Evolutionary conservation across 64 coral and sea anemone genomes (phyloP), one percentile per base, ranked within the genome.

Genomic region (Montipora cactus): DNA sequence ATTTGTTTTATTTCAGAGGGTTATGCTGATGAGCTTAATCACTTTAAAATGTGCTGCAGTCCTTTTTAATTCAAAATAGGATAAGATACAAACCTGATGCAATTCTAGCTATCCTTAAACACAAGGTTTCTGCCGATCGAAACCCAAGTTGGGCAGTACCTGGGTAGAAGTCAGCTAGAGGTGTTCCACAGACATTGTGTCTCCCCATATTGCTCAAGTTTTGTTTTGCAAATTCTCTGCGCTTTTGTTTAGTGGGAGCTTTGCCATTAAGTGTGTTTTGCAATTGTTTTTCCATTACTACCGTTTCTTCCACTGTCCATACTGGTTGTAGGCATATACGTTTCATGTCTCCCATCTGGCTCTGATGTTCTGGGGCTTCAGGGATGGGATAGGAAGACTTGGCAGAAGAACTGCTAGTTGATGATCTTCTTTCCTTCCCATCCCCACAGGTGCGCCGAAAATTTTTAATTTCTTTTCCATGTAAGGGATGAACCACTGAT

Each of bases 341-440:
- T 50, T 70, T 89, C 90, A 96, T 93, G 37, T 96, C 74, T 5
- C 90, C 95, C 4, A 96, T 45, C 44, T 96, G 90, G 9, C 21
- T 70, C 11, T 89, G 50, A 22, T 96, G 90, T 89, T 96, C 90
- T 57, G 90, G 95, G 8, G 86, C 78, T 59, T 96, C 95, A 28
- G 79, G 79, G 14, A 96, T 86, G 0, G 95, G 95, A 21, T 93
- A 96, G 3, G 57, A 89, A 7, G 90, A 92, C 19, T 72, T 89
- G 18, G 90, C 86, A 69, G 85, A 95, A 20, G 83, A 92, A 49
- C 90, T 90, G 7, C 79, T 89, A 28, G 66, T 46, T 2, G 76
- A 80, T 57, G 52, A 57, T 50, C 90, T 44, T 25, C 71, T 72
- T 77, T 93, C 62, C 22, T 83, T 82, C 0, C 90, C 95, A 93